phyloP scores from a whole-genome alignment of 1,140 invertebrate genomes.

The Penaeus chinensis region DNA sequence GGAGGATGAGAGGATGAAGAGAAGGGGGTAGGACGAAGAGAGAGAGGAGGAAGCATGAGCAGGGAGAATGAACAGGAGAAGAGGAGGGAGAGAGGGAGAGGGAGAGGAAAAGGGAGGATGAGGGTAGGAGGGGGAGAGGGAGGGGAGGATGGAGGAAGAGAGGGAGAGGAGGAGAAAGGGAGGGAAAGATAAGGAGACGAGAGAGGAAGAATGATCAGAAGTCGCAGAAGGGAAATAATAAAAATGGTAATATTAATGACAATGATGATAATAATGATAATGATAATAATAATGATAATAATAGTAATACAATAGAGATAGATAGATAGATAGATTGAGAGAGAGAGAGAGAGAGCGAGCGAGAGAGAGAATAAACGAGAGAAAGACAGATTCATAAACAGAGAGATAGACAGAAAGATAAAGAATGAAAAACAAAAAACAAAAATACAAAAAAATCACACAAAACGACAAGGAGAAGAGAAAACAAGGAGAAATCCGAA shows the following conservation, averaged over 20 bases:
- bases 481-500: too few species aligned
- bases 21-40: too few species aligned
- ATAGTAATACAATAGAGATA: slow-evolving; percentile 1
- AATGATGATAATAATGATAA: background rate
- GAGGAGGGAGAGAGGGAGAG: background rate
- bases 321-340: background rate
- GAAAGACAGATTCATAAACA: background rate
- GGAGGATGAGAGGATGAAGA: background rate
- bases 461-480: background rate
- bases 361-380: background rate
- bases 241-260: background rate
- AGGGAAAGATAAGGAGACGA: too few species aligned
- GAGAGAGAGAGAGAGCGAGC: background rate
- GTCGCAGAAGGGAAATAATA: background rate
- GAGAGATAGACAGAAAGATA: background rate
- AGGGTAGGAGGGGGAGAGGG: too few species aligned
- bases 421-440: background rate
- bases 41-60: background rate
- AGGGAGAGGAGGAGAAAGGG: background rate
- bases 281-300: slow-evolving; percentile 40
- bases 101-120: too few species aligned
- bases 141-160: background rate
- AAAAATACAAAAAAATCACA: background rate
- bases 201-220: too few species aligned
- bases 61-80: too few species aligned